Evolutionary conservation across 2,797 vertebrate genomes (phyloP), one percentile per base, ranked within the genome.

Genomic region (Sciaenops ocellatus): DNA sequence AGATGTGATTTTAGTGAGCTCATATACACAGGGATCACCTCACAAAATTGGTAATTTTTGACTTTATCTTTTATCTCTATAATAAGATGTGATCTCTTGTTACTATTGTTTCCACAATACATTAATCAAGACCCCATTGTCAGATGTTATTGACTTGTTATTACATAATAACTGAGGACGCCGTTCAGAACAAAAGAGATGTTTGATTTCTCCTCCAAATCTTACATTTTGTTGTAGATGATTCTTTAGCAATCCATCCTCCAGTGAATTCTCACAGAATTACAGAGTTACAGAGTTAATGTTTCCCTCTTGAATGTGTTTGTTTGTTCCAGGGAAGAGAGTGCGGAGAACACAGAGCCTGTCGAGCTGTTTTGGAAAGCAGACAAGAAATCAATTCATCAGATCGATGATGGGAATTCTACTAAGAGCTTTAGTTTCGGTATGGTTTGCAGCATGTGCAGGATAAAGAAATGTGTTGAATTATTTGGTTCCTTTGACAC

Each of bases 361-460:
- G 89, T 83, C 0, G 86, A 94, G 1, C 5, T 97, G n/a, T 91
- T 93, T 38, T 98, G 96, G 97, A 96, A 93, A 90, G 92, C 96
- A 3, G 96, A 97, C 50, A 86, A 86, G 10, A 96, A 97, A 64
- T 94, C 92, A 0, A 83, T 99, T 71, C 94, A 95, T 15, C 97
- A 97, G 72, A 68, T 95, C 15, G 97, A 97, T 56, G 97, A 97
- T 85, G 96, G 97, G 3, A 90, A 88, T 66, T 52, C 91, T 7
- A 93, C 92, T 42, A 98, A 96, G 90, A 93, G 92, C n/a, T 99
- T 98, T 82, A 94, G 48, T 83, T 99, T 98, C 34, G 97, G 98
- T 99, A 95, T 91, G 96, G 84, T 78, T 68, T 66, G 1, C 51
- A 34, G 13, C 24, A 20, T 26, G 3, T 24, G 3, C 3, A 9